These are phyloP conservation scores for Nibea coibor DNA, from an alignment of 2,113 vertebrate genomes.

Conservation along the genomic window DNA sequence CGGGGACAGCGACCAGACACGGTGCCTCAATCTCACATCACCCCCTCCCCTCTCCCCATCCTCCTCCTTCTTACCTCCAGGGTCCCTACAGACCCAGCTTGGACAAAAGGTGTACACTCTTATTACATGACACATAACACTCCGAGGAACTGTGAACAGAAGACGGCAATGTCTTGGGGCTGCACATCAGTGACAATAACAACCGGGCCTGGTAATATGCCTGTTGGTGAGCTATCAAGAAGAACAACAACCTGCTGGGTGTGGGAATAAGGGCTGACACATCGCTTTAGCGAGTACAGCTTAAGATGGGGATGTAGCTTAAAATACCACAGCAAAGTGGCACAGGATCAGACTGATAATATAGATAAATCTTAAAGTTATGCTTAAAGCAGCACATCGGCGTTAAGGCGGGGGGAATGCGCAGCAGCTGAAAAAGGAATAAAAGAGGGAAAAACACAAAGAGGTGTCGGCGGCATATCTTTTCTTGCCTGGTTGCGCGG, in stretches of 20 bases:
- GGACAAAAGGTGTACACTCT: conserved; percentile 67
- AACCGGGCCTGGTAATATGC: conserved; percentile 63
- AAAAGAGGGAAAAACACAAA: conserved; percentile 30
- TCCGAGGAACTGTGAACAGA: conserved; percentile 70
- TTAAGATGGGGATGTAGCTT: conserved; percentile 43
- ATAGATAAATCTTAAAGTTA: conserved; percentile 33
- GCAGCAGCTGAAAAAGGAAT: conserved; percentile 26
- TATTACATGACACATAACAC: conserved; percentile 75
- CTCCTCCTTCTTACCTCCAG: conserved; percentile 19
- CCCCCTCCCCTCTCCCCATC: not conserved
- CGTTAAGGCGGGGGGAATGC: conserved; percentile 37
- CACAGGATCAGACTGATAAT: conserved; percentile 7
- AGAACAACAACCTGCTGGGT: conserved; percentile 75
- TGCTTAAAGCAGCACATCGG: conserved; percentile 26
- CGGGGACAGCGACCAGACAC: conserved; percentile 74
- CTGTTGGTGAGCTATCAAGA: conserved; percentile 77
- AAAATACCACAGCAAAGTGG: conserved; percentile 44
- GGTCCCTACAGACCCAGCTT: conserved; percentile 64
- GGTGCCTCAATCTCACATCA: conserved; percentile 63
- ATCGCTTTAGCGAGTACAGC: conserved; percentile 49
- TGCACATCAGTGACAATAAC: conserved; percentile 76
- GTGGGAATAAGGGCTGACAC: conserved; percentile 70
- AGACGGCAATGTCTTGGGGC: conserved; percentile 65
- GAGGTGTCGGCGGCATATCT: conserved; percentile 40
- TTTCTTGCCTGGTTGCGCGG: conserved; percentile 16